phyloP scores from a whole-genome alignment of 2,888 invertebrate genomes.

The Hyles lineata region DNA sequence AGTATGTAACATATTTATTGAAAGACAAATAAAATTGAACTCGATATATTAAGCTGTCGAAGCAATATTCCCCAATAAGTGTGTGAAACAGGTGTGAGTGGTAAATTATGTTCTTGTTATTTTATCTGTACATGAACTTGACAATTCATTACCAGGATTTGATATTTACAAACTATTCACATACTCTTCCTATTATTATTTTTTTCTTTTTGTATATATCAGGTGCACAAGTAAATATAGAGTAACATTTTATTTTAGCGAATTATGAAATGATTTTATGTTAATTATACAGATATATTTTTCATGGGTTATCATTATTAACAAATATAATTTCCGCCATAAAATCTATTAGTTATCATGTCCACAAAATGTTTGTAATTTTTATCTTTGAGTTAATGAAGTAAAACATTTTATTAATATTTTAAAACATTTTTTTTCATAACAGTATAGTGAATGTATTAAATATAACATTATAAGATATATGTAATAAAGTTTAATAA shows the following conservation, averaged over 20 bases:
- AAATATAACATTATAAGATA: constrained; percentile 14
- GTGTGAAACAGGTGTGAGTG: background rate
- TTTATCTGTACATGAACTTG: constrained; percentile 17
- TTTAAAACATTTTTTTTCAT: constrained; percentile 38
- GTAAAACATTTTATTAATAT: background rate
- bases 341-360: background rate
- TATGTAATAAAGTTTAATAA: background rate
- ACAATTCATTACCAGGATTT: constrained; percentile 8
- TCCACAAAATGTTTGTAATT: background rate
- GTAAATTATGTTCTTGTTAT: constrained; percentile 10
- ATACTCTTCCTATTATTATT: background rate
- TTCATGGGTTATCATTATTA: background rate
- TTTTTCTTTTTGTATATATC: background rate
- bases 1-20: background rate
- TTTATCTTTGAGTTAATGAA: constrained; percentile 19
- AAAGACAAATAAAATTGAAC: background rate
- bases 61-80: constrained; percentile 21
- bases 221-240: constrained; percentile 10
- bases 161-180: constrained; percentile 8
- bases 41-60: background rate
- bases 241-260: background rate
- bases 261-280: background rate
- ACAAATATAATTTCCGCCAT: background rate
- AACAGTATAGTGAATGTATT: background rate
- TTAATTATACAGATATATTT: background rate